phyloP scores from a whole-genome alignment of 2,888 invertebrate species.

The Phalera bucephala region DNA sequence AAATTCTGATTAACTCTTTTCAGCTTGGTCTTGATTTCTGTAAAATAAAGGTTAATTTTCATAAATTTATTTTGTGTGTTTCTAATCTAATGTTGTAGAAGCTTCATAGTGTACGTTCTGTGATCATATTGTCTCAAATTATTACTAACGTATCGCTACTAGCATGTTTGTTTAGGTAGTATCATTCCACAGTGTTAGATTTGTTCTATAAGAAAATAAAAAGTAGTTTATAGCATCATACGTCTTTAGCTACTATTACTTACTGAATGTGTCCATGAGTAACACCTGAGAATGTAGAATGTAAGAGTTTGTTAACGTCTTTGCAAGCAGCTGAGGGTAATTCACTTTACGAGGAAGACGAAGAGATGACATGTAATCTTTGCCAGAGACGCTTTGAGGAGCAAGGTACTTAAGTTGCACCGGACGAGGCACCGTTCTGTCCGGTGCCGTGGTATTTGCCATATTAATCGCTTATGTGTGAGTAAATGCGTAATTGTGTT shows the following conservation, averaged over 20 bases:
- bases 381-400: slow-evolving; percentile 91
- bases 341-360: slow-evolving; percentile 85
- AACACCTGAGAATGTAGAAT: slow-evolving; percentile 51
- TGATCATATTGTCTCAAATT: slow-evolving; percentile 23
- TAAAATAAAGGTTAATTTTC: slow-evolving; percentile 62
- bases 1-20: slow-evolving; percentile 83
- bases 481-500: slow-evolving; percentile 82
- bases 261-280: slow-evolving; percentile 34
- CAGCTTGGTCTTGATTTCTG: slow-evolving; percentile 83
- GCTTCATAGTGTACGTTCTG: slow-evolving; percentile 51
- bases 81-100: slow-evolving; percentile 38
- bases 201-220: slow-evolving; percentile 15
- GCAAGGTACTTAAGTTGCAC: slow-evolving; percentile 85
- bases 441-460: slow-evolving; percentile 71
- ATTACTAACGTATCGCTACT: slow-evolving; percentile 21
- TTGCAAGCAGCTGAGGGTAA: slow-evolving; percentile 86
- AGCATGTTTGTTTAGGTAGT: slow-evolving; percentile 40
- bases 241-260: slow-evolving; percentile 27
- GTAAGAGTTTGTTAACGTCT: slow-evolving; percentile 82
- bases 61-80: slow-evolving; percentile 47
- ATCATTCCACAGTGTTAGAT: slow-evolving; percentile 7
- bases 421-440: slow-evolving; percentile 61
- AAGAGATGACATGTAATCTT: slow-evolving; percentile 88
- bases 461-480: slow-evolving; percentile 79
- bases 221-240: slow-evolving; percentile 29